Conservation (phyloP, 2,888 invertebrate genomes). For the Mimumesa dahlbomi region DNA sequence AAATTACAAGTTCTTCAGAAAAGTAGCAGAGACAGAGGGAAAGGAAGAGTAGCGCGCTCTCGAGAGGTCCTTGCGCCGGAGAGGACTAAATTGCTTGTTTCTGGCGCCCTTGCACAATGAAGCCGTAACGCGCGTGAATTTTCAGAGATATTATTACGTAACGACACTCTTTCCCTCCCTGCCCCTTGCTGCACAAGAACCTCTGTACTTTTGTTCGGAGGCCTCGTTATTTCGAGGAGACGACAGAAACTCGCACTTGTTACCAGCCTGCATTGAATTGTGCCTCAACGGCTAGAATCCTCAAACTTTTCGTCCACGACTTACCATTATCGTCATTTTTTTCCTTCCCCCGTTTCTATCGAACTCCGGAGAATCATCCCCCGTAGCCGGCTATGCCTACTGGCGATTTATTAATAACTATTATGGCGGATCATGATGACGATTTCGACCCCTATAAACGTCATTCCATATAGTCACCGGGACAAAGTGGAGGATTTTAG, state of each 20-base stretch:
- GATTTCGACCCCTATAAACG: no score
- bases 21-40: not conserved
- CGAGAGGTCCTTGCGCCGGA: constrained; percentile 54
- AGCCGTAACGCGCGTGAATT: constrained; percentile 49
- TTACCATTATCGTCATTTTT: no score
- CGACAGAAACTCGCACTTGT: constrained; percentile 38
- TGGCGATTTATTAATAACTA: no score
- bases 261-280: constrained; percentile 27
- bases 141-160: constrained; percentile 61
- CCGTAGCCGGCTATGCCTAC: no score
- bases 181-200: constrained; percentile 35
- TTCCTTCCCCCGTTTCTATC: no score
- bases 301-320: not conserved
- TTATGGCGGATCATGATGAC: no score
- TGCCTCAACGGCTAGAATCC: constrained; percentile 7
- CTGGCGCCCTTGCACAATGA: constrained; percentile 32
- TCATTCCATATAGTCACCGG: no score
- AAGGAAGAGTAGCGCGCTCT: constrained; percentile 35
- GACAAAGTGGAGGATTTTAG: no score
- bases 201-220: constrained; percentile 54
- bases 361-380: no score
- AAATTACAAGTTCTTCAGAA: not conserved
- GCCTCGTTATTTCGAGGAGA: constrained; percentile 58
- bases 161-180: constrained; percentile 40
- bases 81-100: constrained; percentile 60